Base-by-base conservation (phyloP, 2,797 vertebrate genomes). In the Morelia viridis region DNA sequence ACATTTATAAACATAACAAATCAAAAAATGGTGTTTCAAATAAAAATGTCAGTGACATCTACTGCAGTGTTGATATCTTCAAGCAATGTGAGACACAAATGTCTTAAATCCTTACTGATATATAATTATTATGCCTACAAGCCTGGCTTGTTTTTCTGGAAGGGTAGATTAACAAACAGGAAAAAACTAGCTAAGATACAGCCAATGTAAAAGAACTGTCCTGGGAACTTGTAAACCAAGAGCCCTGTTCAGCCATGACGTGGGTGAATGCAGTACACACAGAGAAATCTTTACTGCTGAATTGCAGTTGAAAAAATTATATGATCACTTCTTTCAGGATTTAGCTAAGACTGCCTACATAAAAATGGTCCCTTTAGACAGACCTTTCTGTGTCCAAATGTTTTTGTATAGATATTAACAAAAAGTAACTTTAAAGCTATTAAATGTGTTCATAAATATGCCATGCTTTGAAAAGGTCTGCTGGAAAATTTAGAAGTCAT, bases 371-470 rank as follows among this genome's bases (percentile, higher is more conserved):
- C 4, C 17, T 93, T 91, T 91, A 92, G 91, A 94, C 89, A 46
- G 68, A 95, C 46, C 5, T 84, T 22, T 94, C 94, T 80, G 90
- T 95, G 50, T n/a, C 88, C 88, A 94, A 83, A 92, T 15, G 2
- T 95, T 91, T 91, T 93, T 31, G 65, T 22, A 90, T 94, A 89
- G 53, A 50, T 92, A 35, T 94, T 93, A 94, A 87, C 19, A 19
- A 50, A 4, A 89, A 89, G 91, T 96, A 94, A 58, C 13, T 94
- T 92, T 95, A 90, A 94, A 80, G 76, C 71, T 90, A 94, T 93
- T 88, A 91, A 94, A 88, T 94, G 50, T 93, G 71, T 17, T 94
- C 88, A 90, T 90, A 94, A 95, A 91, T 94, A 68, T 56, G 58
- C 6, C 50, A 41, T 61, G 91, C 93, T 95, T 96, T 94, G 88